Evolutionary conservation across 2,113 vertebrate species (phyloP), one percentile per base, ranked within the genome.

Genomic region (Peromyscus maniculatus): DNA sequence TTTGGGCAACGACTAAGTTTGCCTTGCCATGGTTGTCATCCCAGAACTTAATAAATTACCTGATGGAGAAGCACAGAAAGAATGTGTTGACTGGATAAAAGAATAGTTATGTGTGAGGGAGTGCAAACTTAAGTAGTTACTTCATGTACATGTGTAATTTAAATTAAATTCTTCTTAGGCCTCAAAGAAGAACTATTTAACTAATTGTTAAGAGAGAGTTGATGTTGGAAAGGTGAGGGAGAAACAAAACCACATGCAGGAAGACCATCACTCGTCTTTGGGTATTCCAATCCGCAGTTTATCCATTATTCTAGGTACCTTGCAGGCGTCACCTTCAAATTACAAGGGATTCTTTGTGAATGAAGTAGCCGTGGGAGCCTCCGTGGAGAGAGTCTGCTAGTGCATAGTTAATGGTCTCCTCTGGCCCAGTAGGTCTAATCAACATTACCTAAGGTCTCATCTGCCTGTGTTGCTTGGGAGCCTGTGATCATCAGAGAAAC

Each of bases 191-290:
- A 87, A 75, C 52, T 55, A 88, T 7, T 36, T 49, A 39, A 82
- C 16, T 62, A 71, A 52, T 33, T 52, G 36, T 71, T 71, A 57
- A 12, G 79, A 21, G 9, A 59, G 55, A 91, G 31, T n/a, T 89
- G 26, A 95, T n/a, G 28, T 43, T 33, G 26, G 24, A 88, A 87
- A 89, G 0, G 10, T 55, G 31, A 95, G 71, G 22, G 3, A 84
- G 59, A 89, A 21, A 52, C 10, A 72, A 86, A 87, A 74, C 43
- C 21, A 82, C 52, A 69, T 78, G 91, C 5, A 84, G n/a, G 82
- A 46, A 95, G 24, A 87, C 21, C 33, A 87, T 55, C 71, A 89
- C 31, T 83, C n/a, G 21, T 49, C 87, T 95, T 87, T 96, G 78
- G 55, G 79, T 89, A 78, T 62, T 80, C 21, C 46, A 78, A 64